Conservation (phyloP, 2,113 vertebrate genomes). For the Percopsis transmontana region DNA sequence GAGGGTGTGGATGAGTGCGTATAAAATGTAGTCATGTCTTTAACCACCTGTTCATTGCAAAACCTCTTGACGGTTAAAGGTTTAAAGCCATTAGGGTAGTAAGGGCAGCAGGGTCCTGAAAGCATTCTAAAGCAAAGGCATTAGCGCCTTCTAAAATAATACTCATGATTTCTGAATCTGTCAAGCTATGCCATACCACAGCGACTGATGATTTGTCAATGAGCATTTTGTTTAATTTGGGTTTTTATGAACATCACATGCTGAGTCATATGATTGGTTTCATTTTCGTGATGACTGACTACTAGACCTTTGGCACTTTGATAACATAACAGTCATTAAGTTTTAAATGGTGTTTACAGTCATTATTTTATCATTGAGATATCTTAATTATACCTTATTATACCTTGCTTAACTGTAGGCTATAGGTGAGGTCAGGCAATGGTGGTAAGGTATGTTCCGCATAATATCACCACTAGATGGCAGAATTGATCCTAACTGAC, state of each 20-base stretch:
- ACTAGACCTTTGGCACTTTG: not conserved
- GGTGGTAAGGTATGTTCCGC: not conserved
- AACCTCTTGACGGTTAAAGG: too few species aligned
- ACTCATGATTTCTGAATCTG: not conserved
- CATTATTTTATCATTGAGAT: slow-evolving; percentile 10
- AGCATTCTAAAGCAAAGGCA: too few species aligned
- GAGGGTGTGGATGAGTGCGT: too few species aligned
- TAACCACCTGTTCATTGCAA: too few species aligned
- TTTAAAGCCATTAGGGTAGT: too few species aligned
- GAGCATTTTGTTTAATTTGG: not conserved
- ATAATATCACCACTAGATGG: slow-evolving; percentile 53
- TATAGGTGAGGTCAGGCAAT: not conserved
- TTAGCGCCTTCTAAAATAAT: not conserved
- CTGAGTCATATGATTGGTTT: not conserved
- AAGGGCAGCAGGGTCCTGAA: too few species aligned
- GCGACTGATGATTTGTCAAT: not conserved
- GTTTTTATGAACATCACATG: slow-evolving; percentile 12
- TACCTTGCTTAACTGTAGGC: not conserved
- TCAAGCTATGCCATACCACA: not conserved
- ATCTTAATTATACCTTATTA: not conserved
- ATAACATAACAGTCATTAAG: slow-evolving; percentile 24
- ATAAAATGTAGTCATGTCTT: too few species aligned
- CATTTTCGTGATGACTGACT: not conserved
- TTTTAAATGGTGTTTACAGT: slow-evolving; percentile 23
- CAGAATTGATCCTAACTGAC: slow-evolving; percentile 38